Conservation (phyloP, 2,797 vertebrate genomes). For the Odontamblyopus lacepedii region DNA sequence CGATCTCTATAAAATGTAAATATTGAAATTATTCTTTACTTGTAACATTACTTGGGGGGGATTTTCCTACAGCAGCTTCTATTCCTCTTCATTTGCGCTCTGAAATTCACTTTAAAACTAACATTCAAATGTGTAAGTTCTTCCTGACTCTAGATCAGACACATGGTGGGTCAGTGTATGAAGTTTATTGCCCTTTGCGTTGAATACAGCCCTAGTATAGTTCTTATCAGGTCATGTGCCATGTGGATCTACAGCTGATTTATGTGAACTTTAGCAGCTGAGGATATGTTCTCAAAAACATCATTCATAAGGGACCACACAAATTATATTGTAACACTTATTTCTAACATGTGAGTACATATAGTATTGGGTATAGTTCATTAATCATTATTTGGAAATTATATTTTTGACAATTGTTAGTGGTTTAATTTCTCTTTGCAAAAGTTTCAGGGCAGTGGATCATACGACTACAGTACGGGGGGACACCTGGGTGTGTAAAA, state of each 20-base stretch:
- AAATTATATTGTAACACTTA: background rate
- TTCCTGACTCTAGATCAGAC: background rate
- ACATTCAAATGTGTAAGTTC: background rate
- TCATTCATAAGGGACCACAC: background rate
- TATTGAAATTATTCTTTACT: background rate
- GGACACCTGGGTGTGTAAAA: conserved; percentile 42
- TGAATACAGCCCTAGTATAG: background rate
- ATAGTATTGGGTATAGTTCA: background rate
- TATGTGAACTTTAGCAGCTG: background rate
- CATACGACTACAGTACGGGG: background rate
- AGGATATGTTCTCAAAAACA: background rate
- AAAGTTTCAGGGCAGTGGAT: background rate
- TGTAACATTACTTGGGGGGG: background rate
- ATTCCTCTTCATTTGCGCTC: background rate
- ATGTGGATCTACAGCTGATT: background rate
- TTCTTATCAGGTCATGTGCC: background rate
- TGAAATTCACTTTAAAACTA: background rate
- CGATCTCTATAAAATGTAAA: background rate
- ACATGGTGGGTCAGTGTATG: background rate
- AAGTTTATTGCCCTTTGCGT: background rate
- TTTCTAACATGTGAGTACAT: background rate
- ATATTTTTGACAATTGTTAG: background rate
- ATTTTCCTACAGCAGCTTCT: background rate
- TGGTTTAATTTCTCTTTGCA: conserved; percentile 34
- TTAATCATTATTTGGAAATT: background rate